Percentiles rank a stretch among this genome's conserved stretches.
These are phyloP conservation scores for Knipowitschia caucasica DNA, from an alignment of 2,797 vertebrate species.

Conservation along the genomic window DNA sequence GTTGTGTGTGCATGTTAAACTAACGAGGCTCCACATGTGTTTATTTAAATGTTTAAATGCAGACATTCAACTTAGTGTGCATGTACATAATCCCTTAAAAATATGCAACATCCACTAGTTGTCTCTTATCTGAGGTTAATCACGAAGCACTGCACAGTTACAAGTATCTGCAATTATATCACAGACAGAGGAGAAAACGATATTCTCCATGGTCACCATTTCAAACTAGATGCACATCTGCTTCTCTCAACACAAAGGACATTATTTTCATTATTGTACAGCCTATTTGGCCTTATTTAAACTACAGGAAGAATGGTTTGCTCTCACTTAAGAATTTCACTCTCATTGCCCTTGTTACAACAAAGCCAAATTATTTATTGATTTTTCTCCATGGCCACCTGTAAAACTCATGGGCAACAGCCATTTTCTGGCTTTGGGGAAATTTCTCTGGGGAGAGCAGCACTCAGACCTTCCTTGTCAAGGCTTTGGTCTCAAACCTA, in stretches of 20 bases:
- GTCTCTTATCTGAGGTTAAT: slow-evolving; percentile 50
- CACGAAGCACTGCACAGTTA: slow-evolving; percentile 39
- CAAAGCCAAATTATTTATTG: slow-evolving; percentile 57
- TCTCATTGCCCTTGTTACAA: slow-evolving; percentile 30
- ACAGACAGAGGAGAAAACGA: slow-evolving; percentile 31
- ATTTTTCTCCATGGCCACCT: slow-evolving; percentile 49
- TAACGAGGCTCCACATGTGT: no score
- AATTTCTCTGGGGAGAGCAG: slow-evolving; percentile 47
- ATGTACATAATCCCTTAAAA: neutral
- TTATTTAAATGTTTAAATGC: no score
- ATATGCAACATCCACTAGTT: slow-evolving; percentile 43
- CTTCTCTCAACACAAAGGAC: neutral
- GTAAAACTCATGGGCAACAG: slow-evolving; percentile 41
- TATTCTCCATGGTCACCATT: slow-evolving; percentile 32
- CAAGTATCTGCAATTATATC: slow-evolving; percentile 63
- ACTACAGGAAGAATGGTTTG: neutral
- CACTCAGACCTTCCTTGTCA: slow-evolving; percentile 17
- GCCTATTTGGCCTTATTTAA: neutral
- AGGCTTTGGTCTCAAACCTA: slow-evolving; percentile 44
- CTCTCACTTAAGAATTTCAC: slow-evolving; percentile 16
- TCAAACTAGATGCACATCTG: slow-evolving; percentile 14
- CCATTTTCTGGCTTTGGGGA: slow-evolving; percentile 42
- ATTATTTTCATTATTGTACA: neutral
- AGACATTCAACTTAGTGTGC: neutral
- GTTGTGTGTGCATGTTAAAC: no score